Conservation (phyloP, 30 jellyfish, hydroid and myxozoan species). For the Hydractinia echinata region DNA sequence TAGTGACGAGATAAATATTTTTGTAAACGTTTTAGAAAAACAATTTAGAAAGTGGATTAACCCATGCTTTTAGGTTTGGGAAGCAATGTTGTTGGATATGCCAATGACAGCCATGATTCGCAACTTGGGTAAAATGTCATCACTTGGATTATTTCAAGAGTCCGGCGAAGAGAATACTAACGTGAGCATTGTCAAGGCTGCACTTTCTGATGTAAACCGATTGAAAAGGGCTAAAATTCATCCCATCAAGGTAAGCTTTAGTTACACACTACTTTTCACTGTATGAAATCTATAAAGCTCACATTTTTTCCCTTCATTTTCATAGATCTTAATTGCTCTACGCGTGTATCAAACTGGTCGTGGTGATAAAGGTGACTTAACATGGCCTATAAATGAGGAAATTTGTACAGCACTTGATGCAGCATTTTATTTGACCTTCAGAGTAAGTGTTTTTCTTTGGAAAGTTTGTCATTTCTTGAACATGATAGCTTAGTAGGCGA, state of each 20-base stretch:
- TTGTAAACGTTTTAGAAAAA: neutral
- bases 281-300: neutral
- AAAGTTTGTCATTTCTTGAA: neutral
- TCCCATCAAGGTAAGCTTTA: constrained; percentile 41
- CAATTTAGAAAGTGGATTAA: neutral
- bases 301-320: neutral
- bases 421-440: constrained; percentile 52
- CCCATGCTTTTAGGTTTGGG: constrained; percentile 45
- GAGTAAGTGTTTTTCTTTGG: constrained; percentile 13
- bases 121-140: constrained; percentile 64
- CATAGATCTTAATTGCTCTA: constrained; percentile 38
- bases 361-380: constrained; percentile 35
- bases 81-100: constrained; percentile 31
- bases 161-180: constrained; percentile 26
- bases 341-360: constrained; percentile 41
- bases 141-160: constrained; percentile 49
- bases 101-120: constrained; percentile 58
- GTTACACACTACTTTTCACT: neutral
- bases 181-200: constrained; percentile 15
- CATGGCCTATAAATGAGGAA: constrained; percentile 37
- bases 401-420: constrained; percentile 40
- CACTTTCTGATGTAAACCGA: constrained; percentile 40
- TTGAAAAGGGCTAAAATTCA: constrained; percentile 54
- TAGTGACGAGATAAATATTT: no score
- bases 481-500: no score